Evolutionary conservation across 2,888 invertebrate species (phyloP), one percentile per base, ranked within the genome.

Genomic region (Tetragonisca angustula): DNA sequence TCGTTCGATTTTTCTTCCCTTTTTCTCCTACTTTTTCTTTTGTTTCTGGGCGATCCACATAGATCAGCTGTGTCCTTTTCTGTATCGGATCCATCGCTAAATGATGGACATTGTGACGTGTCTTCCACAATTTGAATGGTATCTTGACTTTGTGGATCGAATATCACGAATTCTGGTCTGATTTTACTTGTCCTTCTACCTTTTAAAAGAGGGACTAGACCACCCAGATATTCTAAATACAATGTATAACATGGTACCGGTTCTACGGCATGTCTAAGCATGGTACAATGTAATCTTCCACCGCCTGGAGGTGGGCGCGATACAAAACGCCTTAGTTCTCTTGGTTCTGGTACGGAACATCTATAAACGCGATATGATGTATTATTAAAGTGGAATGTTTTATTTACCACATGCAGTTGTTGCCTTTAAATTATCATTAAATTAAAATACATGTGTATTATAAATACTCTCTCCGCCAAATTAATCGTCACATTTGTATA

Each of bases 151-250:
- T 98, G 98, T 2, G 98, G 98, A 95, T 98, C 98, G 94, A 98
- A 98, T 92, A 99, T 99, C 79, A 99, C 98, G 95, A 99, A 99
- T 95, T 99, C 99, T 0, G 99, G 99, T 77, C 99, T 96, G 88
- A 99, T 98, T 95, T 99, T 99, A 94, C 99, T 99, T 83, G 98
- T 99, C 84, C 99, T 95, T 91, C 99, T 97, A 36, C 99, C 99
- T 94, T 99, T 99, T 21, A 99, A 96, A 76, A 99, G 95, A 0
- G 99, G 99, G 87, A 99, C 98, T 70, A 99, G 95, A 1, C 99
- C 99, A 4, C 99, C 99, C 56, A 99, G 96, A 94, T 99, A 99
- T 94, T 99, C 99, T 90, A 99, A 95, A 94, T 99, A 99, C 21
- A 98, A 95, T 0, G 98, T 98, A 93, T 98, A 98, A 89, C 97